These are phyloP conservation scores for Neocrepidodera transversa DNA, from an alignment of 2,888 invertebrate species.

Conservation along the genomic window DNA sequence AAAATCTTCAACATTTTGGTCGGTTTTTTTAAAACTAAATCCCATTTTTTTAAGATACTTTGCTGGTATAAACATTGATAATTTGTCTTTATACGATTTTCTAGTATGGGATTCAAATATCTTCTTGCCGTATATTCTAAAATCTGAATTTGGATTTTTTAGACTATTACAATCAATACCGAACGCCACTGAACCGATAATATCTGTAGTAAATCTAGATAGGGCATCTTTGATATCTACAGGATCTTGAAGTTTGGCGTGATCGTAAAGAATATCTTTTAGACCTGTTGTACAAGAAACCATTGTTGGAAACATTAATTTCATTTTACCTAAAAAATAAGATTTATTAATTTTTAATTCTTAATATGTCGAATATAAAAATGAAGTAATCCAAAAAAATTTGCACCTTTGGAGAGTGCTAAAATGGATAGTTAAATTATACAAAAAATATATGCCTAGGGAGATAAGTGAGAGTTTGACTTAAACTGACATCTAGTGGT, in stretches of 20 bases:
- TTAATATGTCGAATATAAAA: too few relatives aligned
- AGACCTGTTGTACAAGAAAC: constrained; percentile 64
- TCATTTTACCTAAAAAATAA: constrained; percentile 63
- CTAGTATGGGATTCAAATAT: constrained; percentile 36
- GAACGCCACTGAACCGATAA: constrained; percentile 67
- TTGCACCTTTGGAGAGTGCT: too few relatives aligned
- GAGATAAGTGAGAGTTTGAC: too few relatives aligned
- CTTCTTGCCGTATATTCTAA: constrained; percentile 49
- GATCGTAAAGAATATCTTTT: constrained; percentile 58
- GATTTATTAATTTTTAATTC: too few relatives aligned
- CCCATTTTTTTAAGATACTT: constrained; percentile 37
- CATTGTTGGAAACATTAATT: constrained; percentile 68
- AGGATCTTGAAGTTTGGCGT: constrained; percentile 49
- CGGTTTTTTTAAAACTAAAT: constrained; percentile 41
- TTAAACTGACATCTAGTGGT: too few relatives aligned
- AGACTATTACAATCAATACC: constrained; percentile 67
- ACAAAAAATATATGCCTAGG: too few relatives aligned
- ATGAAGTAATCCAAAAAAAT: too few relatives aligned
- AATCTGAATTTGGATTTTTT: constrained; percentile 61
- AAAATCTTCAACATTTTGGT: constrained; percentile 54
- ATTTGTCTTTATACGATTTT: constrained; percentile 9
- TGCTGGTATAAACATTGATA: constrained; percentile 36
- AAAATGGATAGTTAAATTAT: too few relatives aligned
- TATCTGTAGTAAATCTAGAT: constrained; percentile 66
- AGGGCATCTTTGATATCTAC: constrained; percentile 60